These are phyloP conservation scores for Drosophila lowei DNA, from an alignment of 1,140 invertebrate species.

Conservation along the genomic window DNA sequence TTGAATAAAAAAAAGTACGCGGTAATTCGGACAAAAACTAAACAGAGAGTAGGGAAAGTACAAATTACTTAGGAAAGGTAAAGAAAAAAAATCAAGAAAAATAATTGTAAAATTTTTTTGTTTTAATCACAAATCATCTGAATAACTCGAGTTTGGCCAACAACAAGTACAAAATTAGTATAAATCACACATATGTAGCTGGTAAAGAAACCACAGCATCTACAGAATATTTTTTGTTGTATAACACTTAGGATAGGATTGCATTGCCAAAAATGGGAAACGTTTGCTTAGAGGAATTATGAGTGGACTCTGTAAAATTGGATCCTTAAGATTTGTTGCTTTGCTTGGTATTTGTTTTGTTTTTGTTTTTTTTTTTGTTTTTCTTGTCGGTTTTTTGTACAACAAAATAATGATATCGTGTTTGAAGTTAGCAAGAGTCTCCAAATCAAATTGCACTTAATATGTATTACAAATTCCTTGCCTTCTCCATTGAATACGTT, in stretches of 20 bases:
- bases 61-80: conserved; percentile 21
- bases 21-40: conserved; percentile 51
- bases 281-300: conserved; percentile 24
- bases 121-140: conserved; percentile 13
- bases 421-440: conserved; percentile 20
- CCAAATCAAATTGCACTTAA: conserved; percentile 45
- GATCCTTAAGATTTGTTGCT: conserved; percentile 36
- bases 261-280: conserved; percentile 40
- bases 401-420: conserved; percentile 35
- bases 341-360: conserved; percentile 2
- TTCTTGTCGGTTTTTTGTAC: conserved; percentile 1
- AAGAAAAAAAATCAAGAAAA: conserved; percentile 33
- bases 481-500: conserved; percentile 5
- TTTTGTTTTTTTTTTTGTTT: neutral
- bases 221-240: conserved; percentile 18
- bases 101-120: conserved; percentile 37
- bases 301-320: conserved; percentile 39
- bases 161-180: conserved; percentile 51
- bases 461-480: conserved; percentile 36
- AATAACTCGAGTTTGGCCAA: conserved; percentile 17
- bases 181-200: conserved; percentile 36
- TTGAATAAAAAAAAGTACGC: conserved; percentile 65
- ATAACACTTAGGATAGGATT: conserved; percentile 46
- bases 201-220: conserved; percentile 33
- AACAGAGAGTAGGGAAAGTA: conserved; percentile 44